Base-by-base conservation (phyloP, 2,797 vertebrate genomes). In the Acrossocheilus fasciatus region DNA sequence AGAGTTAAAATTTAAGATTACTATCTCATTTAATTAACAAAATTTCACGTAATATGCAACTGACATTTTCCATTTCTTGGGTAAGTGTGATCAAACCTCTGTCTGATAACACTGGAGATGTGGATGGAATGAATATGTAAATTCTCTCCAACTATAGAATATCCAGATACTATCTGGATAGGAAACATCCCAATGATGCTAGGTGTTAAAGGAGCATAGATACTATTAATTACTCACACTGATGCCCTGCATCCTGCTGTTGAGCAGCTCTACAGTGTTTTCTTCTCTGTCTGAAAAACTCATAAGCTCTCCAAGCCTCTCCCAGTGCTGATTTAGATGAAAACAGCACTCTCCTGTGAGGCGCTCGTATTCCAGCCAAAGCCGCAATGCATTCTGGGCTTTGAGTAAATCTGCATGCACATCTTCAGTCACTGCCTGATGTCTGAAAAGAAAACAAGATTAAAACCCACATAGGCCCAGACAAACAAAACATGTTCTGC, bases 351-450 rank as follows among this genome's bases (percentile, higher is more conserved):
- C 92, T 0, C 88, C 20, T 4, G 91, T 94, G n/a, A 90, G 86
- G 1, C 34, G 45, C 64, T 74, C 20, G 20, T 94, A 96, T 12
- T 94, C 91, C 88, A 93, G 93, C 97, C 97, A 98, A 73, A 97
- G 92, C 41, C 92, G 93, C 18, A 96, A 89, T 4, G 89, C 90
- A 9, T 90, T 86, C 64, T 88, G 91, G 0, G 91, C 92, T 86
- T 93, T 93, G 41, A 72, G 80, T 34, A 95, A 83, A 75, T 95
- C 94, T 2, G 95, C 94, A 34, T 91, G 73, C 0, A 97, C 52
- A 23, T 95, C 93, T 91, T 94, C 94, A 76, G 93, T 91, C 2
- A 92, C 88, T 0, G 91, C 92, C 41, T 91, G 91, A 97, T 96
- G 97, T 93, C 98, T 99, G 93, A 87, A n/a, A 64, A 82, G 77